A percentile compares a stretch with the other conserved stretches of the same genome.
Conservation (phyloP, 2,113 vertebrate genomes). For the Pyxicephalus adspersus region DNA sequence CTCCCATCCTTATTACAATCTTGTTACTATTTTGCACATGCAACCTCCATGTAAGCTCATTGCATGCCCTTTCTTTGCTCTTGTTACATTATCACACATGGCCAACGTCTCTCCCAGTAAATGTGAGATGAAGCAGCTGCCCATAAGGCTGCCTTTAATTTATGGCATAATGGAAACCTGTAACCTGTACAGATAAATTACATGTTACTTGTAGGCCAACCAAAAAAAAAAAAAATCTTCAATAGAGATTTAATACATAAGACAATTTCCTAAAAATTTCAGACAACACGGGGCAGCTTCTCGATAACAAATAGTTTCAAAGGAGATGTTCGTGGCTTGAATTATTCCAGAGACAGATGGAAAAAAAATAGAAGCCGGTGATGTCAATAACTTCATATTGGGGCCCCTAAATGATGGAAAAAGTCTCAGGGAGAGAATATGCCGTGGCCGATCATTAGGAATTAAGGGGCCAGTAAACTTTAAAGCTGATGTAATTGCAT, state of each 20-base stretch:
- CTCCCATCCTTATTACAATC: neutral
- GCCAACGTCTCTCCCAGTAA: slow-evolving; percentile 43
- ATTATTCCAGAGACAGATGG: slow-evolving; percentile 13
- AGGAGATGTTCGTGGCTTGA: slow-evolving; percentile 44
- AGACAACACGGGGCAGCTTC: slow-evolving; percentile 53
- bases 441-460: too few species aligned
- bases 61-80: slow-evolving; percentile 36
- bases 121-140: slow-evolving; percentile 63
- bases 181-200: slow-evolving; percentile 45
- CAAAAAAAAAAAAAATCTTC: too few species aligned
- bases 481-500: too few species aligned
- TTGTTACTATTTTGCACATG: slow-evolving; percentile 23
- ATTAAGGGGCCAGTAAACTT: too few species aligned
- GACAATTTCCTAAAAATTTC: slow-evolving; percentile 58
- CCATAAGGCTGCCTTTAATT: slow-evolving; percentile 55
- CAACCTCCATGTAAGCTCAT: slow-evolving; percentile 29
- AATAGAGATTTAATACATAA: slow-evolving; percentile 57
- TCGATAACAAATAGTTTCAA: slow-evolving; percentile 57
- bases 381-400: neutral
- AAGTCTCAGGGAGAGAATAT: neutral
- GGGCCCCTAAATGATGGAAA: neutral
- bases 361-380: neutral
- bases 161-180: slow-evolving; percentile 62
- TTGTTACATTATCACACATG: slow-evolving; percentile 47
- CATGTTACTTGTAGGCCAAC: slow-evolving; percentile 54